Conservation (phyloP, 2,888 invertebrate genomes). For the Chaetogeoica ovagalla region DNA sequence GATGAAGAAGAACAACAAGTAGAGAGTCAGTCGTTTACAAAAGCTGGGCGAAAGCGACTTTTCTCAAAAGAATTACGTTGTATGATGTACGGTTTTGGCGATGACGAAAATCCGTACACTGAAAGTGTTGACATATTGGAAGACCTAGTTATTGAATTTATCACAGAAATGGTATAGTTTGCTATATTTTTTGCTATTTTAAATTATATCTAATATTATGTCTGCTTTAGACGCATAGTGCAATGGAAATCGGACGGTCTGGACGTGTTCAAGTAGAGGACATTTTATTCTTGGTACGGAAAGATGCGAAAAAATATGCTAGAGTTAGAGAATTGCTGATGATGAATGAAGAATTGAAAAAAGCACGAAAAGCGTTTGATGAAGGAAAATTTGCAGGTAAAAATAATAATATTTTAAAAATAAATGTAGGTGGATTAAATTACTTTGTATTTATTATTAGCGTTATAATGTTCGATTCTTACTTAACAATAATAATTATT, state of each 20-base stretch:
- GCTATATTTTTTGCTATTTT: neutral
- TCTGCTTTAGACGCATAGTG: conserved; percentile 69
- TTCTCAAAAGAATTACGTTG: conserved; percentile 91
- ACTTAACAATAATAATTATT: neutral
- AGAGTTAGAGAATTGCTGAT: conserved; percentile 94
- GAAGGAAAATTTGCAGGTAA: conserved; percentile 76
- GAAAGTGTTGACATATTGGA: conserved; percentile 97
- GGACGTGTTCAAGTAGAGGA: conserved; percentile 98
- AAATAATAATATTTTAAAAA: neutral
- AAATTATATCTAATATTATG: conserved; percentile 21
- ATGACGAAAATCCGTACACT: conserved; percentile 98
- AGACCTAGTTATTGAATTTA: conserved; percentile 96
- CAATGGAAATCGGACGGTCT: conserved; percentile 95
- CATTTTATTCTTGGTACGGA: conserved; percentile 91
- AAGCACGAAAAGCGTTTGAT: conserved; percentile 98
- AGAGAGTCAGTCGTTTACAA: conserved; percentile 51
- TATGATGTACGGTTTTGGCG: conserved; percentile 99
- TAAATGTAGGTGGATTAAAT: no score
- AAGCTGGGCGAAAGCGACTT: conserved; percentile 74
- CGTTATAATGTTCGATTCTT: no score
- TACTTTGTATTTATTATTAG: no score
- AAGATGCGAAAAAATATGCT: conserved; percentile 95
- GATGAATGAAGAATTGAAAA: conserved; percentile 98
- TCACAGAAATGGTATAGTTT: conserved; percentile 81
- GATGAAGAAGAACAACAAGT: conserved; percentile 57